A percentile compares a stretch with the other conserved stretches of the same genome.
Evolutionary conservation across 2,113 vertebrate species (phyloP).

Genomic region (Apistogramma diplotaenia): DNA sequence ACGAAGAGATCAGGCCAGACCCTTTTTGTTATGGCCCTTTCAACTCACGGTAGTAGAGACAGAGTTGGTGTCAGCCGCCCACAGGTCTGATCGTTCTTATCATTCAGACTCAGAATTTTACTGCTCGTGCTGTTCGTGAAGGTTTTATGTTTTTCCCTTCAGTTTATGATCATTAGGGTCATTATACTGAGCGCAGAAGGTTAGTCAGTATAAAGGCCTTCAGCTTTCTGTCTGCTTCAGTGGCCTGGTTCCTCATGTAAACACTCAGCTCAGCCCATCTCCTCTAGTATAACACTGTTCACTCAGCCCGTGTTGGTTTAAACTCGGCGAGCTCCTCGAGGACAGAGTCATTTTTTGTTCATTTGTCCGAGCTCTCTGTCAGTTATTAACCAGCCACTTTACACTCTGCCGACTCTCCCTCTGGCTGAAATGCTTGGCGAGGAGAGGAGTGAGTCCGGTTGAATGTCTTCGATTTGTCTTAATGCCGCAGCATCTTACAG

Average conservation of each 20-base stretch:
- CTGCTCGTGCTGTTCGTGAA: neutral
- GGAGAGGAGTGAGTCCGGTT: neutral
- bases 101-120: neutral
- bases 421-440: neutral
- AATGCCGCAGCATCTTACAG: neutral
- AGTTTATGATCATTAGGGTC: slow-evolving; percentile 10
- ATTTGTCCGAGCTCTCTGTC: slow-evolving; percentile 39
- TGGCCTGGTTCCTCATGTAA: slow-evolving; percentile 19
- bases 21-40: neutral
- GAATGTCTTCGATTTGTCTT: neutral
- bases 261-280: slow-evolving; percentile 32
- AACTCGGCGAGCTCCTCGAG: slow-evolving; percentile 40
- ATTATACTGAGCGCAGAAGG: neutral
- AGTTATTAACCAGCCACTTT: slow-evolving; percentile 44
- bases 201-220: neutral
- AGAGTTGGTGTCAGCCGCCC: neutral
- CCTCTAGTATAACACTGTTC: neutral
- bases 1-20: slow-evolving; percentile 6
- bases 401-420: neutral
- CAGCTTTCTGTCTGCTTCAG: neutral
- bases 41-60: neutral
- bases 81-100: neutral
- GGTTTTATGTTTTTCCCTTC: neutral
- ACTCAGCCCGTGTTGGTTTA: slow-evolving; percentile 17
- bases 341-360: slow-evolving; percentile 39